Evolutionary conservation across 2,797 vertebrate species (phyloP).

Genomic region (Scarus forsteni): DNA sequence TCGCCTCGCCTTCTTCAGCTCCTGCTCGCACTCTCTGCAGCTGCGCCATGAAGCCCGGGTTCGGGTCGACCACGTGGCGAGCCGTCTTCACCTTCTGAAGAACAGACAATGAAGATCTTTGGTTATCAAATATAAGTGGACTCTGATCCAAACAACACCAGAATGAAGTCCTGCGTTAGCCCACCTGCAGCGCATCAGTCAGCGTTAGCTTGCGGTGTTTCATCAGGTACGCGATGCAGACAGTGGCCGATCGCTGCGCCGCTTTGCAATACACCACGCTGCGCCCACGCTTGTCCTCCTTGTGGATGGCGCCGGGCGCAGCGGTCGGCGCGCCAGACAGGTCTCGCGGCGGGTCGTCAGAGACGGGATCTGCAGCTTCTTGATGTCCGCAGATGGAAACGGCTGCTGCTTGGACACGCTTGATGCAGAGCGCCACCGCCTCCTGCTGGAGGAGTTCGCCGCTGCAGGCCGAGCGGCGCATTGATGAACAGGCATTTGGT

Average conservation of each 20-base stretch:
- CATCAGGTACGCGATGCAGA: constrained; percentile 94
- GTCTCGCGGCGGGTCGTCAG: constrained; percentile 91
- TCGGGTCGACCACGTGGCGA: constrained; percentile 90
- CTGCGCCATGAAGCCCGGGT: constrained; percentile 93
- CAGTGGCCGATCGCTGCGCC: constrained; percentile 92
- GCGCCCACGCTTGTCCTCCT: constrained; percentile 79
- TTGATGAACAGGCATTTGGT: constrained; percentile 88
- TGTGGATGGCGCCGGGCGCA: constrained; percentile 88
- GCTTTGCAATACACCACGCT: constrained; percentile 96
- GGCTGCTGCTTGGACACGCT: constrained; percentile 94
- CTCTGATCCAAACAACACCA: no score
- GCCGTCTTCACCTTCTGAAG: constrained; percentile 89
- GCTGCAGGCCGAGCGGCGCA: constrained; percentile 85
- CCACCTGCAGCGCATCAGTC: constrained; percentile 88
- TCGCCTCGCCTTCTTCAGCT: constrained; percentile 80
- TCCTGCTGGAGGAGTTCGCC: constrained; percentile 83
- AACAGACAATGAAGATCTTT: not conserved
- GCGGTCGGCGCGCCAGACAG: constrained; percentile 83
- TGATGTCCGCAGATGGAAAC: constrained; percentile 80
- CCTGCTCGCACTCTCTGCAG: constrained; percentile 90
- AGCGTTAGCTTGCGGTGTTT: constrained; percentile 84
- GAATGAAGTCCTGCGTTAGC: not conserved
- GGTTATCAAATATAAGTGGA: no score
- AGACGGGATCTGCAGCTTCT: constrained; percentile 87
- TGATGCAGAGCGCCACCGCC: constrained; percentile 92